Evolutionary conservation across 2,797 vertebrate genomes (phyloP).

Genomic region (Xyrichtys novacula): DNA sequence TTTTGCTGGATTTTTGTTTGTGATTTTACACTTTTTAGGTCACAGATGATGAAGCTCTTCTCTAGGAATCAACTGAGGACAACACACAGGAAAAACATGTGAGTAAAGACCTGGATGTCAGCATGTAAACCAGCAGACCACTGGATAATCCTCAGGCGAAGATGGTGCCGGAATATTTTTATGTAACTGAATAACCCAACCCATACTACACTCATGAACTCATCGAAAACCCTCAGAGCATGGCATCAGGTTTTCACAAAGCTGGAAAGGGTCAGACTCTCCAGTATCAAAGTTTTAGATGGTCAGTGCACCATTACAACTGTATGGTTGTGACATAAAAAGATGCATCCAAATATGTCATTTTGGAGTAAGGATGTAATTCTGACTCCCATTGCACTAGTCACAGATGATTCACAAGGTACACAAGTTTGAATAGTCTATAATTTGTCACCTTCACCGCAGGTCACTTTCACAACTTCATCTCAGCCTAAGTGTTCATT

Average conservation of each 20-base stretch:
- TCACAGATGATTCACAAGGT: not conserved
- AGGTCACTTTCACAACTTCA: no score
- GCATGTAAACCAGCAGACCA: not conserved
- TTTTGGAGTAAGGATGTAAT: not conserved
- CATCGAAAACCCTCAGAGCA: not conserved
- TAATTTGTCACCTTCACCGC: no score
- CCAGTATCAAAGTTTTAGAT: not conserved
- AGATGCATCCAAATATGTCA: not conserved
- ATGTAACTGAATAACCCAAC: not conserved
- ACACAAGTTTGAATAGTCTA: not conserved
- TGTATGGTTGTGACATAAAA: no score
- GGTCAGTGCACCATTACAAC: not conserved
- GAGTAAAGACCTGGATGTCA: not conserved
- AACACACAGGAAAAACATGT: not conserved
- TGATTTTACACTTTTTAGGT: no score
- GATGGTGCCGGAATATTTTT: not conserved
- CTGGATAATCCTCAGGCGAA: not conserved
- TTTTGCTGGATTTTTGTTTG: not conserved
- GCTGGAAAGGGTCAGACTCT: not conserved
- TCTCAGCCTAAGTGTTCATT: not conserved
- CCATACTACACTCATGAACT: not conserved
- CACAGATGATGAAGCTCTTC: not conserved
- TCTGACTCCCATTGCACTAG: not conserved
- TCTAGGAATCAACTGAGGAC: not conserved
- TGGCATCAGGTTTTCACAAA: not conserved